These are phyloP conservation scores for Thalassophryne amazonica DNA, from an alignment of 2,797 vertebrate species.

Conservation along the genomic window DNA sequence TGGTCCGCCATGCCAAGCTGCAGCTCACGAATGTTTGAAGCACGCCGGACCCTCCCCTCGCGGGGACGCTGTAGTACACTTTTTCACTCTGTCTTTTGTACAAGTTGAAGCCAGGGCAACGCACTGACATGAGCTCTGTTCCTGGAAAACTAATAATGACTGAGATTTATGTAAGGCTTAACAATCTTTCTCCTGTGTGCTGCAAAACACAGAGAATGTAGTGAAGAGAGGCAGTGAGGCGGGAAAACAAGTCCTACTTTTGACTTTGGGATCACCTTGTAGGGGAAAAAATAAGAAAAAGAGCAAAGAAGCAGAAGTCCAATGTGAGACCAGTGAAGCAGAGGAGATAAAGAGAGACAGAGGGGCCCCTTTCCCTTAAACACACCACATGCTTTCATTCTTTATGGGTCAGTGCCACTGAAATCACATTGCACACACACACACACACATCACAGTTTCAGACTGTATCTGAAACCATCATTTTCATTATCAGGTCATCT, in stretches of 20 bases:
- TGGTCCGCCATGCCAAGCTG: too few relatives aligned
- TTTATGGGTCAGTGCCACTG: slow-evolving; percentile 47
- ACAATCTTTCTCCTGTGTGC: slow-evolving; percentile 73
- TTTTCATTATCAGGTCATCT: too few relatives aligned
- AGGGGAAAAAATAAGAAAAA: slow-evolving; percentile 18
- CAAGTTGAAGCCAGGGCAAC: slow-evolving; percentile 63
- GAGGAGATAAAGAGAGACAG: slow-evolving; percentile 28
- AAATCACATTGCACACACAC: slow-evolving; percentile 33
- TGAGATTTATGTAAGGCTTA: slow-evolving; percentile 71
- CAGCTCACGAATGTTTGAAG: too few relatives aligned
- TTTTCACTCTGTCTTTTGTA: slow-evolving; percentile 60
- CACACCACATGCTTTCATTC: slow-evolving; percentile 57
- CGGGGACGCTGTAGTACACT: neutral
- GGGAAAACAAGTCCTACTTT: slow-evolving; percentile 55
- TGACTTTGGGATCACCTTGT: slow-evolving; percentile 34
- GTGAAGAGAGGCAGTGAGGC: slow-evolving; percentile 18
- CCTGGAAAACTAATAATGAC: slow-evolving; percentile 75
- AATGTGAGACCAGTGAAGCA: slow-evolving; percentile 17
- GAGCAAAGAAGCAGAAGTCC: slow-evolving; percentile 10
- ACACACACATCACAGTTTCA: too few relatives aligned
- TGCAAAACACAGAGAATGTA: slow-evolving; percentile 42
- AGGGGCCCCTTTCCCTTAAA: slow-evolving; percentile 58
- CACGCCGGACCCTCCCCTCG: too few relatives aligned
- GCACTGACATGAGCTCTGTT: slow-evolving; percentile 63
- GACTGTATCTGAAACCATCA: too few relatives aligned